Conservation (phyloP, 2,113 vertebrate species). For the Tautogolabrus adspersus region DNA sequence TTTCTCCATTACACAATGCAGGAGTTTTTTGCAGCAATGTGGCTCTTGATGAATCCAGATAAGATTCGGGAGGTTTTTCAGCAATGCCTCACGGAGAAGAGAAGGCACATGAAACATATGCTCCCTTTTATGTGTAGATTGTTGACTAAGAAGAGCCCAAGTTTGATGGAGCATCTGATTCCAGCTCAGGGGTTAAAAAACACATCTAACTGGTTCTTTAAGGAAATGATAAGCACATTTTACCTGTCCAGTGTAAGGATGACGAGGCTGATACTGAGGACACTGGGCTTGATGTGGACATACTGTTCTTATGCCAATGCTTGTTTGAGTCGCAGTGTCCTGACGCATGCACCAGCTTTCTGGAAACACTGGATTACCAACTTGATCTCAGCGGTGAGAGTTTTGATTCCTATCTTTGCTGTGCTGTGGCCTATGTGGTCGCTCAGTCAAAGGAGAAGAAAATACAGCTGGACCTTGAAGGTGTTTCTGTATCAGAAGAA, state of each 20-base stretch:
- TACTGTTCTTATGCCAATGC: conserved; percentile 33
- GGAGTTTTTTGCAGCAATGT: conserved; percentile 52
- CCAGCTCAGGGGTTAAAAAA: conserved; percentile 19
- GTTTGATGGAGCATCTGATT: conserved; percentile 32
- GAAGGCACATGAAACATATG: conserved; percentile 52
- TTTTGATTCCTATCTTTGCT: conserved; percentile 13
- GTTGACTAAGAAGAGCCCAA: conserved; percentile 5
- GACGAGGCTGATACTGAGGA: not conserved
- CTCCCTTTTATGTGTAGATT: conserved; percentile 50
- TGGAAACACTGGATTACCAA: conserved; percentile 1
- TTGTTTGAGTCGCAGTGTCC: conserved; percentile 57
- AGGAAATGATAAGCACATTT: conserved; percentile 23
- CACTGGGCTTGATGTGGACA: not conserved
- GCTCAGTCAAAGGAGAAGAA: conserved; percentile 29
- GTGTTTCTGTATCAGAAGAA: not conserved
- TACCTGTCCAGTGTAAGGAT: fast-evolving
- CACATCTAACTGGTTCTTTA: conserved; percentile 15
- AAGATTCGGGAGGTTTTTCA: conserved; percentile 11
- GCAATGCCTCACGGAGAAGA: conserved; percentile 28
- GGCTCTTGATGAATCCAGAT: conserved; percentile 46
- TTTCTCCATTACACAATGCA: conserved; percentile 56
- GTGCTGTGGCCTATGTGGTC: conserved; percentile 51
- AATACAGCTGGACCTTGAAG: not conserved
- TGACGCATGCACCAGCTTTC: conserved; percentile 3
- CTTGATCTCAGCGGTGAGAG: conserved; percentile 32